A percentile compares a stretch with the other conserved stretches of the same genome.
These are phyloP conservation scores for Spisula solida DNA, from an alignment of 2,888 invertebrate species.

Conservation along the genomic window DNA sequence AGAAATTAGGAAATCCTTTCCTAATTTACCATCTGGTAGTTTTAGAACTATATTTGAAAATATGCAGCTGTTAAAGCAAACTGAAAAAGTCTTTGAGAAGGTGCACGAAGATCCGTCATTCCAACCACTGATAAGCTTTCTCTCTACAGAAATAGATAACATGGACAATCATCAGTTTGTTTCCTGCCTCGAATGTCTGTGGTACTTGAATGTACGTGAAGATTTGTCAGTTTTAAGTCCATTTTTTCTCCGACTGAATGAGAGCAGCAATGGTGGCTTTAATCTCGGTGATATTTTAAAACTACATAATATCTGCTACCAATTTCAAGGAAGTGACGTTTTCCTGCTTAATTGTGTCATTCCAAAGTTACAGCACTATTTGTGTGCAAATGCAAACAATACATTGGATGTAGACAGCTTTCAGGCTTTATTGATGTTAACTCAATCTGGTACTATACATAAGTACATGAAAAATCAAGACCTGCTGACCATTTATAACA, in stretches of 20 bases:
- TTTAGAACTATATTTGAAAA: background rate
- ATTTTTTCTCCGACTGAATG: background rate
- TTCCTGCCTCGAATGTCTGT: slow-evolving; percentile 12
- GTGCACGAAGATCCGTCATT: slow-evolving; percentile 19
- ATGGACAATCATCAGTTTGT: slow-evolving; percentile 12
- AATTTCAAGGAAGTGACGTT: too few species aligned
- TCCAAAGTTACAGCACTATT: slow-evolving; percentile 14
- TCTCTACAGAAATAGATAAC: background rate
- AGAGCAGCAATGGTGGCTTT: background rate
- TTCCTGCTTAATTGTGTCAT: background rate
- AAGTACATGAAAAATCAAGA: background rate
- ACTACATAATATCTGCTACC: background rate
- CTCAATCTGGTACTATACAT: background rate
- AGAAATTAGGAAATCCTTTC: background rate
- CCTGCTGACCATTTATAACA: background rate
- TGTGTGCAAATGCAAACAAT: background rate
- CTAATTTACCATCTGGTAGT: slow-evolving; percentile 17
- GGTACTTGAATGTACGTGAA: background rate
- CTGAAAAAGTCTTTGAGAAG: background rate
- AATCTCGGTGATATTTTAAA: slow-evolving; percentile 2
- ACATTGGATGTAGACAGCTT: background rate
- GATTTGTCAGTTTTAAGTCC: background rate
- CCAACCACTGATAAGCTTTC: background rate
- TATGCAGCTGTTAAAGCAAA: background rate
- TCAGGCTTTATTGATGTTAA: background rate